Evolutionary conservation across 2,113 vertebrate genomes (phyloP), one percentile per base, ranked within the genome.

Genomic region (Dascyllus trimaculatus): DNA sequence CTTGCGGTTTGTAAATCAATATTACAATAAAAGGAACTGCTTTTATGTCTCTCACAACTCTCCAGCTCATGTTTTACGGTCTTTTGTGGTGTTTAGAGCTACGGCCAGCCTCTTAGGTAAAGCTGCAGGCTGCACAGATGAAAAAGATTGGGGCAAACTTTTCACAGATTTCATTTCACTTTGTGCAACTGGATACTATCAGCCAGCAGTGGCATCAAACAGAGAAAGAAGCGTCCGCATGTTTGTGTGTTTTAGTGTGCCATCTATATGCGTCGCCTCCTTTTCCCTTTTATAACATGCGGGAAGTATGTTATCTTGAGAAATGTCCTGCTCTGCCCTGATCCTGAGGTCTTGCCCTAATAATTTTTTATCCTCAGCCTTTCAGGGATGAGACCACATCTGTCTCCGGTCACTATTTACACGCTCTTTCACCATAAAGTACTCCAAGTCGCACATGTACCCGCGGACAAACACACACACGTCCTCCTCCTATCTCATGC

Each of bases 1-100:
- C 75, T 82, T 80, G 81, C 62, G 83, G 88, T 91, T 82, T 91
- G 92, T 91, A 93, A 93, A 91, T 93, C 89, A 93, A 92, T 93
- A 92, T 88, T 84, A 80, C 91, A 89, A 91, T 91, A 89, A 92
- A 91, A 91, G 87, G 73, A 71, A 67, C 78, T 54, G 73, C 81
- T 86, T 93, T 87, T 85, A 89, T 80, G 82, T 81, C 56, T 65
- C 89, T 58, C 85, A 91, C 87, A 91, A 93, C 90, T 92, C 90
- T 91, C 60, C 84, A 69, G 86, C 91, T 93, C 91, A 67, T 89
- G 88, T 93, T 93, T 92, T 93, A 93, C 69, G 29, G 84, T 51
- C 46, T 82, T n/a, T 54, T 53, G 80, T 75, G 84, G 84, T 78
- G 84, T 91, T 89, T 82, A 84, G 73, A 73, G 84, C 80, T 60